phyloP scores from a whole-genome alignment of 64 coral and sea anemone genomes.

The Orbicella faveolata region DNA sequence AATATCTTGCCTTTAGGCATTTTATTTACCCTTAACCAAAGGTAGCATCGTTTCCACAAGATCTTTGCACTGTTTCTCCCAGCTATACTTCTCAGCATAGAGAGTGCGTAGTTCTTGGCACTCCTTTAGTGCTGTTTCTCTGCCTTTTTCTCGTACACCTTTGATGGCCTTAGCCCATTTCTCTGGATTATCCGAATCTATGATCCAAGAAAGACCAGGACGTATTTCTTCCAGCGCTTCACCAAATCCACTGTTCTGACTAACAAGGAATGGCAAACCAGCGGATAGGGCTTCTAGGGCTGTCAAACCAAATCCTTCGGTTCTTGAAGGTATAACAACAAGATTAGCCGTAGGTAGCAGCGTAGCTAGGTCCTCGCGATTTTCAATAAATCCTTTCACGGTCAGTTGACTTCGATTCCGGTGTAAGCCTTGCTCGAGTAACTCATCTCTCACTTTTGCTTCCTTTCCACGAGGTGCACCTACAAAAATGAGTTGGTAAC shows the following conservation, averaged over 20 bases:
- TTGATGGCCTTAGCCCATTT: neutral
- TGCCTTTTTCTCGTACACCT: neutral
- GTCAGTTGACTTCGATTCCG: neutral
- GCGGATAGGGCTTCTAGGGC: neutral
- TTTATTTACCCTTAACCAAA: neutral
- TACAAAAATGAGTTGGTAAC: neutral
- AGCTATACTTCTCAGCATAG: neutral
- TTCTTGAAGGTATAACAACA: neutral
- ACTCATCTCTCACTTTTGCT: neutral
- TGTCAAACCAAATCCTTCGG: neutral
- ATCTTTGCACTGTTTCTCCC: neutral
- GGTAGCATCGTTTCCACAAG: neutral
- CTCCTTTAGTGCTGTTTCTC: neutral
- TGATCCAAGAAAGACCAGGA: neutral
- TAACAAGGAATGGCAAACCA: neutral
- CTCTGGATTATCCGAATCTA: neutral
- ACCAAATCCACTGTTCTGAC: neutral
- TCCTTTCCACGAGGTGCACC: neutral
- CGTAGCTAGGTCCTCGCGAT: neutral
- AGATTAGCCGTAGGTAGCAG: neutral
- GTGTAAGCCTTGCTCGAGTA: neutral
- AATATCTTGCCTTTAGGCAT: too few species aligned
- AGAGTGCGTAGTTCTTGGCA: neutral
- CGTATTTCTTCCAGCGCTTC: neutral
- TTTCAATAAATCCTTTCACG: neutral